Conservation (phyloP, 2,113 vertebrate genomes). For the Clarias batrachus region DNA sequence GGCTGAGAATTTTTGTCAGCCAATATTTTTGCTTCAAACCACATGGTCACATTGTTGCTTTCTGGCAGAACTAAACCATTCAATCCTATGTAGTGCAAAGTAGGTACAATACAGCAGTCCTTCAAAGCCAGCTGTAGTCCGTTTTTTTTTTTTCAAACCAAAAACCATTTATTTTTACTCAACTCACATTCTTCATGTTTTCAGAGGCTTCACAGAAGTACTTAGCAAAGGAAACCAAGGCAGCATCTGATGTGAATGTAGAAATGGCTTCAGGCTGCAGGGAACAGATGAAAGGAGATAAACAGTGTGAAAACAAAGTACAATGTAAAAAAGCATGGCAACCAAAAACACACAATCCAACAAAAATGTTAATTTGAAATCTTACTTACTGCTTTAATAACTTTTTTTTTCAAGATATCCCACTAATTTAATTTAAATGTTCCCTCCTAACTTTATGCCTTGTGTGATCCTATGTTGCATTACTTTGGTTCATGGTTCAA, state of each 20-base stretch:
- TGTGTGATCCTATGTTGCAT: background rate
- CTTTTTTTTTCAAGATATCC: background rate
- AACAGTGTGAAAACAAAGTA: background rate
- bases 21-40: background rate
- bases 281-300: slow-evolving; percentile 20
- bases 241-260: slow-evolving; percentile 91
- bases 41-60: background rate
- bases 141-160: background rate
- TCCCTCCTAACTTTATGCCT: background rate
- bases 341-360: background rate
- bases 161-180: background rate
- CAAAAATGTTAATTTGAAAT: background rate
- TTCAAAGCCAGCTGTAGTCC: background rate
- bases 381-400: background rate
- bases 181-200: slow-evolving; percentile 78
- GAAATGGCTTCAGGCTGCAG: slow-evolving; percentile 91
- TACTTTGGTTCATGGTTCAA: background rate
- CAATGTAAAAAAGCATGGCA: background rate
- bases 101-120: background rate
- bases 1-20: background rate
- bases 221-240: slow-evolving; percentile 91
- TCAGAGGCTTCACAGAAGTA: slow-evolving; percentile 90
- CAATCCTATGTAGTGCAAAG: background rate
- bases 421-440: background rate
- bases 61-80: background rate